Base-by-base conservation (phyloP, 2,113 vertebrate species). In the Urocynchramus pylzowi region DNA sequence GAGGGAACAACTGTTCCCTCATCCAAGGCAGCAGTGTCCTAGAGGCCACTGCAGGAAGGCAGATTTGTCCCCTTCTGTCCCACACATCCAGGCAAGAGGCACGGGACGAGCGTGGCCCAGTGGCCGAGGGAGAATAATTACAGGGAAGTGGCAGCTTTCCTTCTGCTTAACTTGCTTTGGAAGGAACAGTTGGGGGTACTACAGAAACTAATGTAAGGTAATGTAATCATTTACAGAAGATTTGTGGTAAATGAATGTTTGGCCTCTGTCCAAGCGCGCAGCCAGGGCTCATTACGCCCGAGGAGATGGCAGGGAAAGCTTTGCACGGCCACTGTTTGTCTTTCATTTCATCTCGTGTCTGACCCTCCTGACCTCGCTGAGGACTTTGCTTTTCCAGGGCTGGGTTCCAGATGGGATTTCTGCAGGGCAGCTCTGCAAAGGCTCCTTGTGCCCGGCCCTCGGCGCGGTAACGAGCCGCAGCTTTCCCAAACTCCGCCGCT, bases 221-320 rank as follows among this genome's bases (percentile, higher is more conserved):
- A 97, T 97, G 95, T 96, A 91, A 97, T 97, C 96, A 96, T 96
- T 97, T 97, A 97, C 96, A 97, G 94, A 82, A 97, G 96, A 95
- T 96, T 95, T 94, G 93, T 92, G 94, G 94, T 47, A 89, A 97
- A 96, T 95, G 96, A 93, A 87, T 24, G 92, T 60, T 89, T 97
- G 97, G 96, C 96, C 77, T 52, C 33, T 22, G 83, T 54, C 97
- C 97, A 97, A 90, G 94, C 67, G 17, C 84, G 4, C 96, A 97
- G 96, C 85, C 95, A 97, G 95, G 93, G 92, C 96, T 97, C 97
- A 96, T 97, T 97, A 97, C 31, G 60, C 83, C 31, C 22, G 94
- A 88, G 96, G 94, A 93, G 96, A 95, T 93, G 95, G 97, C 95
- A 91, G 94, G 33, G 93, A 94, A 50, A 91, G 96, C 93, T 96